Evolutionary conservation across 1,140 invertebrate genomes (phyloP).

Genomic region (Drosophila trapezifrons): DNA sequence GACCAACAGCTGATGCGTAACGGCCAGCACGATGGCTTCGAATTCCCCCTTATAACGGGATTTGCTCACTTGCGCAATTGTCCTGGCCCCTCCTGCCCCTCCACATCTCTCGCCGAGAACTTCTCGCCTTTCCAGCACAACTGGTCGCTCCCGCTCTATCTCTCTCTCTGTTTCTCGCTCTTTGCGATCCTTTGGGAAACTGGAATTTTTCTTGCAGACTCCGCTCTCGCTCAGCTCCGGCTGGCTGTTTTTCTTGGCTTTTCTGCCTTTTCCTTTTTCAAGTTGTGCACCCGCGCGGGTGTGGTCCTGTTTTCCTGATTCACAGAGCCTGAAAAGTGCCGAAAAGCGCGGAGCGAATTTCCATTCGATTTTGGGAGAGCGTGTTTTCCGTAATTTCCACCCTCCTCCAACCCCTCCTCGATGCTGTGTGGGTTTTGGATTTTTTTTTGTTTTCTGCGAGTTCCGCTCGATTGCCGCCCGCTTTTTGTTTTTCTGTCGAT

Average conservation of each 20-base stretch:
- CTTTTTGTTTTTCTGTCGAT: slow-evolving; percentile 21
- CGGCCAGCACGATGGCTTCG: slow-evolving; percentile 7
- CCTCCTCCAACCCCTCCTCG: slow-evolving; percentile 4
- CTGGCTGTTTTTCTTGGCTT: slow-evolving; percentile 51
- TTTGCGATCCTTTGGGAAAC: slow-evolving; percentile 46
- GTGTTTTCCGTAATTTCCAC: not conserved
- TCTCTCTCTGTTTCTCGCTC: slow-evolving; percentile 1
- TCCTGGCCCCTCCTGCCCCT: slow-evolving; percentile 19
- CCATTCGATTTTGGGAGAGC: slow-evolving; percentile 7
- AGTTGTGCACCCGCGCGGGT: slow-evolving; percentile 66
- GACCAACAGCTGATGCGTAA: slow-evolving; percentile 63
- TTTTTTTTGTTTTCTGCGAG: not conserved
- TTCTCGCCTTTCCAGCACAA: slow-evolving; percentile 17
- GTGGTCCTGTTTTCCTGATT: slow-evolving; percentile 60
- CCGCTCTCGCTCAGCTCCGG: slow-evolving; percentile 15
- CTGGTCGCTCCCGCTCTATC: not conserved
- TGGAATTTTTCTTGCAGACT: slow-evolving; percentile 49
- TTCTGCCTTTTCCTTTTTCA: slow-evolving; percentile 45
- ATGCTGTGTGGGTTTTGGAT: not conserved
- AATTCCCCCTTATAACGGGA: slow-evolving; percentile 48
- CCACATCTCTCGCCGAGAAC: slow-evolving; percentile 3
- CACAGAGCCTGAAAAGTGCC: slow-evolving; percentile 25
- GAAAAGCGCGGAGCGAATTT: slow-evolving; percentile 39
- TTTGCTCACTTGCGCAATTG: slow-evolving; percentile 52
- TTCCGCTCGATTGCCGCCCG: slow-evolving; percentile 43